phyloP scores from a whole-genome alignment of 1,140 invertebrate genomes.

The Drosophila pectinifera region DNA sequence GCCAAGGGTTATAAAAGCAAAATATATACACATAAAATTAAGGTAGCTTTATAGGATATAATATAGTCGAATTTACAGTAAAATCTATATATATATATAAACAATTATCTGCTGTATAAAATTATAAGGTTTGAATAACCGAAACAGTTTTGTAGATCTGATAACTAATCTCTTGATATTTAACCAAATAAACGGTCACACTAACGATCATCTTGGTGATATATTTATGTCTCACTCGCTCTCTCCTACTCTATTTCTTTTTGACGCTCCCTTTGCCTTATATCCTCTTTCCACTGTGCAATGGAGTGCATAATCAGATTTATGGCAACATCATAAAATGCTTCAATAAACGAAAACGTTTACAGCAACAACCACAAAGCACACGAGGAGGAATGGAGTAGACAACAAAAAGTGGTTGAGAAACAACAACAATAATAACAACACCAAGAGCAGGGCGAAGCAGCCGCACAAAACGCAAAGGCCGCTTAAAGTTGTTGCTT shows the following conservation, averaged over 20 bases:
- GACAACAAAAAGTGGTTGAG: slow-evolving; percentile 66
- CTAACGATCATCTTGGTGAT: slow-evolving; percentile 7
- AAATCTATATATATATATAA: too few species aligned
- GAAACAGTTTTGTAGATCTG: background rate
- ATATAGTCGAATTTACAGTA: too few species aligned
- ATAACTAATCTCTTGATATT: background rate
- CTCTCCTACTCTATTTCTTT: background rate
- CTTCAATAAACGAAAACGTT: slow-evolving; percentile 81
- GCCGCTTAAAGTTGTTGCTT: slow-evolving; percentile 59
- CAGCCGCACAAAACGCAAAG: slow-evolving; percentile 65
- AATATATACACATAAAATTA: too few species aligned
- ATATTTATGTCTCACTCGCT: background rate
- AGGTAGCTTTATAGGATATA: too few species aligned
- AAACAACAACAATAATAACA: slow-evolving; percentile 40
- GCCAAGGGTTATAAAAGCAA: too few species aligned
- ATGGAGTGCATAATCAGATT: slow-evolving; percentile 82
- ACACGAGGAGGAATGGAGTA: slow-evolving; percentile 18
- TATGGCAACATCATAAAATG: slow-evolving; percentile 81
- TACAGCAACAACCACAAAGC: slow-evolving; percentile 45
- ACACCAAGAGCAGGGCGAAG: slow-evolving; percentile 59
- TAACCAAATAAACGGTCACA: slow-evolving; percentile 12
- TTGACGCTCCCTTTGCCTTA: slow-evolving; percentile 1
- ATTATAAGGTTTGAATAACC: too few species aligned
- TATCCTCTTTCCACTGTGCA: slow-evolving; percentile 44
- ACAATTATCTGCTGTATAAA: background rate